Conservation (phyloP, 1,140 invertebrate genomes). For the Hylyphantes graminicola region DNA sequence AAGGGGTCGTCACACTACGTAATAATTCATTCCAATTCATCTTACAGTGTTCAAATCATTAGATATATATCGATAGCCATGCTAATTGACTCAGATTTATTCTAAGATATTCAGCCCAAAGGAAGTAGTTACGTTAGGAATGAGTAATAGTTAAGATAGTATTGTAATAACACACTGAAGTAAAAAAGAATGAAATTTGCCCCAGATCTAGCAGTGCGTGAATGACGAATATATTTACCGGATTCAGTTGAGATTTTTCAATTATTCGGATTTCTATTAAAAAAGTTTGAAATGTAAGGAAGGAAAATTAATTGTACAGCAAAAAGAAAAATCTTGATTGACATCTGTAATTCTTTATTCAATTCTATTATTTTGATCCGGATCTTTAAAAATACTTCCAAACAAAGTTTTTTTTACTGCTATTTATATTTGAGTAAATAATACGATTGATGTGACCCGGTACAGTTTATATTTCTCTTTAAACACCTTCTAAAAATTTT, state of each 20-base stretch:
- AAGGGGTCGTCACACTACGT: constrained; percentile 21
- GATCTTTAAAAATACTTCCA: not conserved
- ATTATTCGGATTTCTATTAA: too few species aligned
- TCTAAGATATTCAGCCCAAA: not conserved
- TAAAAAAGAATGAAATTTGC: constrained; percentile 5
- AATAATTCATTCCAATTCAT: not conserved
- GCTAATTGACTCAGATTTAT: not conserved
- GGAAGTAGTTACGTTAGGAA: constrained; percentile 4
- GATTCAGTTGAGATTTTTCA: too few species aligned
- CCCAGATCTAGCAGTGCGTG: constrained; percentile 24
- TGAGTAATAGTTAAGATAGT: constrained; percentile 14
- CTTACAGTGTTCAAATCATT: too few species aligned
- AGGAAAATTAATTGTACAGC: not conserved
- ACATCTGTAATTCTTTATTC: not conserved
- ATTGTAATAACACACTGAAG: constrained; percentile 11
- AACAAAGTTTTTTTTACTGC: too few species aligned
- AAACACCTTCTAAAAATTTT: too few species aligned
- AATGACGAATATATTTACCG: not conserved
- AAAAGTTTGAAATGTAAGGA: not conserved
- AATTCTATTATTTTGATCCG: not conserved
- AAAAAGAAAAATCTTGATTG: not conserved
- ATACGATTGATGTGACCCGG: too few species aligned
- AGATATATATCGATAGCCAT: constrained; percentile 3
- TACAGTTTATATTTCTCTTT: too few species aligned
- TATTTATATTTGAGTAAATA: too few species aligned